Evolutionary conservation across 2,113 vertebrate genomes (phyloP).

Genomic region (Loxodonta africana): DNA sequence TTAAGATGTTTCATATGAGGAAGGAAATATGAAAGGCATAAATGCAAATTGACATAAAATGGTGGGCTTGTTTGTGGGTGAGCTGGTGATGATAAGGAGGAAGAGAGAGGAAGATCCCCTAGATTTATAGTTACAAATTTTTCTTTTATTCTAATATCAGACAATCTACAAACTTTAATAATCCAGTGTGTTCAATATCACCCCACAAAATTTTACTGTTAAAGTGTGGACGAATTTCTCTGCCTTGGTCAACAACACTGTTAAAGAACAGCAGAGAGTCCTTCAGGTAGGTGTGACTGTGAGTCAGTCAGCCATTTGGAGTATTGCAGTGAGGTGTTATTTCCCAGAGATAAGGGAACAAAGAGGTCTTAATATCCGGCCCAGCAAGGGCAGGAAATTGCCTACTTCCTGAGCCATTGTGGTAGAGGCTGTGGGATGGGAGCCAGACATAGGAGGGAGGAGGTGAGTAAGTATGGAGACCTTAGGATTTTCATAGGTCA

Average conservation of each 20-base stretch:
- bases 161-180: background rate
- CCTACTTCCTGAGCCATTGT: slow-evolving; percentile 84
- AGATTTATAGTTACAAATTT: background rate
- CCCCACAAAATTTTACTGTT: background rate
- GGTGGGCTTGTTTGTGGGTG: background rate
- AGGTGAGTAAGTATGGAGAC: slow-evolving; percentile 49
- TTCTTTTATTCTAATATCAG: background rate
- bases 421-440: slow-evolving; percentile 77
- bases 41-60: slow-evolving; percentile 19
- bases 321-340: slow-evolving; percentile 82
- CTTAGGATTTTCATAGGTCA: slow-evolving; percentile 66
- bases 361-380: slow-evolving; percentile 86
- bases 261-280: slow-evolving; percentile 59
- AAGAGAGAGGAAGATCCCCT: background rate
- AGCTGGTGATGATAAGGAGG: background rate
- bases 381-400: slow-evolving; percentile 84
- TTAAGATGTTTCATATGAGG: background rate
- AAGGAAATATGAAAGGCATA: background rate
- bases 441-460: slow-evolving; percentile 79
- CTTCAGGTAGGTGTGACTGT: slow-evolving; percentile 1
- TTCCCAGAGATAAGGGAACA: slow-evolving; percentile 86
- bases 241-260: background rate
- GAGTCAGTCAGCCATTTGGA: slow-evolving; percentile 47
- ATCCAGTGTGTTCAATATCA: background rate
- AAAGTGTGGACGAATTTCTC: background rate